Base-by-base conservation (phyloP, 1,140 invertebrate species). In the Zaprionus nigranus region DNA sequence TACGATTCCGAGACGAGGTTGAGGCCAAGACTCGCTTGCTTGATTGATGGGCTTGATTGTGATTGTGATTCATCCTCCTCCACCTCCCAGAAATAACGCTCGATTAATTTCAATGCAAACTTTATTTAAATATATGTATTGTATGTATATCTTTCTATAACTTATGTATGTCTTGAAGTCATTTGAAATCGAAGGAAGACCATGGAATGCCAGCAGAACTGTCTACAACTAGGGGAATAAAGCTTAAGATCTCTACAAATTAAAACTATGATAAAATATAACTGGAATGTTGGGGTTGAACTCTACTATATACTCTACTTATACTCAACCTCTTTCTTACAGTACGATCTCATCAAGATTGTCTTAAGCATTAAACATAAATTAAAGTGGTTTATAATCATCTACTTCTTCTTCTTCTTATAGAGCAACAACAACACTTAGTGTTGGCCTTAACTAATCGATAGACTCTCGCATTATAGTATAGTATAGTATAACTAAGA, bases 181-280 rank as follows among this genome's bases (percentile, higher is more conserved):
- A 84, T 90, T 88, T 84, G 51, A 84, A 84, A 85, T 82, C 90
- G 60, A 90, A 90, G 85, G 85, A 90, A 90, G 85, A 90, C 85
- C 79, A 82, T 90, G 85, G 81, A 90, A 90, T 72, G 78, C 78
- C 83, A 66, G 69, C 60, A 61, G 69, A 62, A 51, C 69, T 65
- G 61, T 46, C 49, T 61, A 60, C 40, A 65, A 60, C 63, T 71
- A 78, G 49, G 64, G 40, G 53, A 11, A 49, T 17, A 65, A 64
- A 57, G 43, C 77, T 78, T 76, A 71, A 64, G 58, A 78, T 69
- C 28, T 43, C 67, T 82, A 75, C 30, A 30, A 57, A 40, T 64
- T 76, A 74, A 57, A 54, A 46, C 56, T 78, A 74, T 60, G 71
- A 74, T 58, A 79, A 60, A 75, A 30, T 70, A 61, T 69, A 90